A percentile compares a stretch with the other conserved stretches of the same genome.
These are phyloP conservation scores for Drosophila sp. DNA, from an alignment of 1,140 invertebrate species.

Conservation along the genomic window DNA sequence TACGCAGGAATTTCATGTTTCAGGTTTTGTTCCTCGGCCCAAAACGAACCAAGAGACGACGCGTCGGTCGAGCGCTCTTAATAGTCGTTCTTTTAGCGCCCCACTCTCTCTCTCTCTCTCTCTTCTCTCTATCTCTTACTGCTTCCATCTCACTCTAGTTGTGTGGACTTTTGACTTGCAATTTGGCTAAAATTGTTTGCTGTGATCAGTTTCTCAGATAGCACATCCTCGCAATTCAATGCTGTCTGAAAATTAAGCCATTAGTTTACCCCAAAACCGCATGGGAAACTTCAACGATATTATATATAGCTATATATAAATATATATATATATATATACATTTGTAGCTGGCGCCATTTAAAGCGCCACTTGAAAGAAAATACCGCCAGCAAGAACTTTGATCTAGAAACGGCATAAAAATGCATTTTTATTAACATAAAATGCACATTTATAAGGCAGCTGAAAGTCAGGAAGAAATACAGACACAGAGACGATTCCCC, in stretches of 20 bases:
- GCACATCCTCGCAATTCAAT: constrained; percentile 7
- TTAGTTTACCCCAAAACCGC: constrained; percentile 41
- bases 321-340: constrained; percentile 1
- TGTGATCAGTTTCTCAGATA: constrained; percentile 43
- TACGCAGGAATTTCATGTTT: constrained; percentile 84
- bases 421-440: constrained; percentile 56
- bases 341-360: constrained; percentile 57
- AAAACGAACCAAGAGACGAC: constrained; percentile 21
- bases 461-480: constrained; percentile 7
- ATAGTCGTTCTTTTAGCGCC: constrained; percentile 66
- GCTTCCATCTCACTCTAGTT: not conserved
- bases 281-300: constrained; percentile 27
- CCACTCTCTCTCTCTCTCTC: constrained; percentile 10
- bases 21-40: constrained; percentile 71
- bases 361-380: constrained; percentile 69
- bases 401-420: constrained; percentile 43
- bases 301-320: no score
- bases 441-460: constrained; percentile 49
- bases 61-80: constrained; percentile 62
- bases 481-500: not conserved
- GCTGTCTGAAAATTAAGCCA: constrained; percentile 63
- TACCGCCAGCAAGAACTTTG: constrained; percentile 42
- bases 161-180: constrained; percentile 29
- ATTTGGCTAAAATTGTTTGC: constrained; percentile 61
- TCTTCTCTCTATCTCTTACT: constrained; percentile 1